phyloP scores from a whole-genome alignment of 2,113 vertebrate species.

The Microtus montanus region DNA sequence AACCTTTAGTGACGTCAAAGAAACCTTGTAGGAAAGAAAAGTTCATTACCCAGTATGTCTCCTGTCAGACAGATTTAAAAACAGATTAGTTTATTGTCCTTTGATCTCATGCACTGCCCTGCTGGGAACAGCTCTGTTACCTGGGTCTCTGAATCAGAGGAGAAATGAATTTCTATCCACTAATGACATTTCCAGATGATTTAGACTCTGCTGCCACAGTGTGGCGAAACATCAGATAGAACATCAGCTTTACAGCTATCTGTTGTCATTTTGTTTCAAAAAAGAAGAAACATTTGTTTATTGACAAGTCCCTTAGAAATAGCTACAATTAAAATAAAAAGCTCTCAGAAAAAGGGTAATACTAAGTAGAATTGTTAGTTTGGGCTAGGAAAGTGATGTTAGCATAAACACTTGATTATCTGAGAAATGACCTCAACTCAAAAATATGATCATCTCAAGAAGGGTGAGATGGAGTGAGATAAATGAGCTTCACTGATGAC shows the following conservation, averaged over 20 bases:
- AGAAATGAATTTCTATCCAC: background rate
- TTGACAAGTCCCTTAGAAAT: background rate
- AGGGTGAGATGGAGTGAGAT: background rate
- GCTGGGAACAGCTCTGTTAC: background rate
- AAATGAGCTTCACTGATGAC: background rate
- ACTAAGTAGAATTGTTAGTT: background rate
- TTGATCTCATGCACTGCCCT: background rate
- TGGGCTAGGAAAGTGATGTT: background rate
- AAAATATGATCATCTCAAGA: background rate
- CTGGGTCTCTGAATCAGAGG: background rate
- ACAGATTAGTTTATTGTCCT: background rate
- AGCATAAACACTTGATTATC: background rate
- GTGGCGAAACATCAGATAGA: constrained; percentile 78
- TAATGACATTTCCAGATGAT: background rate
- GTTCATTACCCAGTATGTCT: background rate
- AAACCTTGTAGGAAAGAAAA: background rate
- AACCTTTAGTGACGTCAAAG: background rate
- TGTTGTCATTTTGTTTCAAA: background rate
- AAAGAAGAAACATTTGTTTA: background rate
- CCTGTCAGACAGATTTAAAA: background rate
- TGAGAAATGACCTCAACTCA: background rate
- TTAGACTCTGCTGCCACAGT: constrained; percentile 86
- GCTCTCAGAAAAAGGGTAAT: background rate
- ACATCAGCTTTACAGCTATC: background rate
- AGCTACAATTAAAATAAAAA: background rate